Conservation (phyloP, 1,140 invertebrate genomes). For the Calliphora vicina region DNA sequence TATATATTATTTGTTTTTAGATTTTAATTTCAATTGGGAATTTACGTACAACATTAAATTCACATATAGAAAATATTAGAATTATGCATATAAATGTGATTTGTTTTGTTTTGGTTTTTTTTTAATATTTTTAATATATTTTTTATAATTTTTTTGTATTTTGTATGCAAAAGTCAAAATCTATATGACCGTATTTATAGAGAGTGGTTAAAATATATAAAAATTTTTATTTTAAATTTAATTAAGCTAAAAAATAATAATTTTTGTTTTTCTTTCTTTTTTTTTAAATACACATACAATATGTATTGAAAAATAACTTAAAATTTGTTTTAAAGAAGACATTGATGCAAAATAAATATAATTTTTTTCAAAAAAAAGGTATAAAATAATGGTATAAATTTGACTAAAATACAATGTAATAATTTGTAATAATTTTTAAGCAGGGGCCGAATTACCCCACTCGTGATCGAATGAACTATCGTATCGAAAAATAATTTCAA, state of each 20-base stretch:
- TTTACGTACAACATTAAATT: constrained; percentile 17
- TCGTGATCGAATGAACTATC: too few species aligned
- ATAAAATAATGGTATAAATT: too few species aligned
- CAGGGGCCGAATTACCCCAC: too few species aligned
- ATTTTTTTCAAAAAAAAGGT: too few species aligned
- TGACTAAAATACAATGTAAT: too few species aligned
- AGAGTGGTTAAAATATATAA: background rate
- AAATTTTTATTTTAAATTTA: background rate
- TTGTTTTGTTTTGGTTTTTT: background rate
- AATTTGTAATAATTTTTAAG: too few species aligned
- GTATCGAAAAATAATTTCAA: too few species aligned
- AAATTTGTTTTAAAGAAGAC: background rate
- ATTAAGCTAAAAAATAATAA: constrained; percentile 1
- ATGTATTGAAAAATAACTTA: background rate
- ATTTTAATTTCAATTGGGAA: background rate
- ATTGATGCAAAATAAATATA: background rate
- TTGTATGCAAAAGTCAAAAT: background rate
- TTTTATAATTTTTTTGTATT: background rate
- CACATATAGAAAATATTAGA: constrained; percentile 6
- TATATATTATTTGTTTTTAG: background rate
- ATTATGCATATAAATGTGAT: background rate
- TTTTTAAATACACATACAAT: background rate
- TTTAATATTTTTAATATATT: background rate
- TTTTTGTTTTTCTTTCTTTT: too few species aligned
- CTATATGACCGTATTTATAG: background rate